Base-by-base conservation (phyloP, 2,888 invertebrate genomes). In the Dryococelus australis region DNA sequence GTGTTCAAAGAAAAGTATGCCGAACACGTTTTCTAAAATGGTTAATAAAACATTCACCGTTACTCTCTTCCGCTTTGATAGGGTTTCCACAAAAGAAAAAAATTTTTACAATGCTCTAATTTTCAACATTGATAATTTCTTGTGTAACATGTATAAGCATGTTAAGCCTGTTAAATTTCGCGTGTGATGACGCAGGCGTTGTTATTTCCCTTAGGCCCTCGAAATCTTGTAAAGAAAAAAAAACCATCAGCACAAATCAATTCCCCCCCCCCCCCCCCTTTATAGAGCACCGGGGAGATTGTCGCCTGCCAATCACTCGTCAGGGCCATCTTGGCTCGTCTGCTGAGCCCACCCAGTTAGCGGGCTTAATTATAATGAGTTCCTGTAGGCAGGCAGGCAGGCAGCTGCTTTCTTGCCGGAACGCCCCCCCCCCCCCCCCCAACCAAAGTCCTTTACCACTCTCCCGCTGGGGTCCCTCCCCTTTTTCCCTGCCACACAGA, bases 261-360 rank as follows among this genome's bases (percentile, higher is more conserved):
- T 24, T 8, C 24, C 65, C 65, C 35, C 35, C 4, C 35, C 35
- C 35, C 35, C 35, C 35, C 4, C 4, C 35, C 35, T 35, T 3
- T 35, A 1, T 3, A 4, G 35, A 35, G 16, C 20, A 65, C 2
- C 2, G 16, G 65, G 65, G 65, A 8, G 65, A 65, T 65, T 65
- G 65, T 65, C 65, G 65, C 65, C 65, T 65, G 65, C 65, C 65
- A 65, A 65, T 65, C 65, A 65, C 65, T 65, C 65, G 65, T 65
- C 65, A 65, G 65, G 65, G 65, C 20, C 20, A 24, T 24, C 65
- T 51, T 51, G 13, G 51, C 51, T 51, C 51, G 24, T 65, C 65
- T 16, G n/a, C n/a, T 65, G 65, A 65, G 6, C 65, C 65, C 65
- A 65, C 65, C 65, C 65, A 65, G 65, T 65, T 65, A 65, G 65